phyloP scores from a whole-genome alignment of 2,113 vertebrate species.

The Gadus macrocephalus region DNA sequence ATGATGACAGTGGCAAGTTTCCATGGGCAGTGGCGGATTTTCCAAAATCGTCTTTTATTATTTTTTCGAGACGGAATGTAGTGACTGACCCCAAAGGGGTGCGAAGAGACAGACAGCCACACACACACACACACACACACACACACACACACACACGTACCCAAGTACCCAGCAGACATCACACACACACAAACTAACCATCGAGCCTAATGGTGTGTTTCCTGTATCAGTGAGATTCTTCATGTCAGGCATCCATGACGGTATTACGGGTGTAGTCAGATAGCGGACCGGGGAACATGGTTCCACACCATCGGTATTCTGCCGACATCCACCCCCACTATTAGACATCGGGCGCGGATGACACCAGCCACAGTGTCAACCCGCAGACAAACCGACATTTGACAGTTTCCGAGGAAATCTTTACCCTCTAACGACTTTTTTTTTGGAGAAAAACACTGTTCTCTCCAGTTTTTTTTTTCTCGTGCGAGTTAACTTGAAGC shows the following conservation, averaged over 20 bases:
- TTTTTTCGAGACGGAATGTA: neutral
- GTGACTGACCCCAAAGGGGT: neutral
- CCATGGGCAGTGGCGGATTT: neutral
- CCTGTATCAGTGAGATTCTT: constrained; percentile 40
- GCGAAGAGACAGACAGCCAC: neutral
- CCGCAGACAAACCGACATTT: constrained; percentile 26
- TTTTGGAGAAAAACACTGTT: constrained; percentile 5
- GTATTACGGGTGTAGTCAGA: constrained; percentile 46
- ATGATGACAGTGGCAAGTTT: neutral
- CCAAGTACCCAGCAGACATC: neutral
- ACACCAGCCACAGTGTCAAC: constrained; percentile 33
- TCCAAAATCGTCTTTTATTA: neutral
- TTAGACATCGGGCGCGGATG: constrained; percentile 27
- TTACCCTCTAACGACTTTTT: neutral
- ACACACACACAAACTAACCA: constrained; percentile 2
- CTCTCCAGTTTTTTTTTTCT: too few relatives aligned
- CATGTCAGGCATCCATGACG: constrained; percentile 45
- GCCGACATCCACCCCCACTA: constrained; percentile 15
- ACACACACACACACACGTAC: neutral
- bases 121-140: neutral
- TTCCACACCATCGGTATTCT: constrained; percentile 41
- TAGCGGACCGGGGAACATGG: constrained; percentile 51
- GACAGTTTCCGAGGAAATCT: constrained; percentile 6
- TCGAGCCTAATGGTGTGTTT: constrained; percentile 60
- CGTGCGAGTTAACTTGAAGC: too few relatives aligned